Conservation (phyloP, 2,113 vertebrate genomes). For the Mus spicilegus region DNA sequence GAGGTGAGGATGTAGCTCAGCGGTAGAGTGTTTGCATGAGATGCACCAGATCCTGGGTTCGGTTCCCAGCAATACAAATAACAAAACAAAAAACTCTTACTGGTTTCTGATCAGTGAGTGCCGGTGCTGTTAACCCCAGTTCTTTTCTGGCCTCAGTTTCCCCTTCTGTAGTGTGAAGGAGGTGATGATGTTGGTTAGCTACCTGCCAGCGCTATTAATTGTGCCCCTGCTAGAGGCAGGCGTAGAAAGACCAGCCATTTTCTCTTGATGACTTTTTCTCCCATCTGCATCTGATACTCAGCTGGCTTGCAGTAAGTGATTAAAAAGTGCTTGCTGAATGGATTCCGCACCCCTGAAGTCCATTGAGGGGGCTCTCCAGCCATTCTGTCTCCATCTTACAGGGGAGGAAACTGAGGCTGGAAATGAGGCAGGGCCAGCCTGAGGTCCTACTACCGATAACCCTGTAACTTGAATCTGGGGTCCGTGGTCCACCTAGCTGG, state of each 20-base stretch:
- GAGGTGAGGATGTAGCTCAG: neutral
- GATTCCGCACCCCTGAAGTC: neutral
- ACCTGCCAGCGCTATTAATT: too few relatives aligned
- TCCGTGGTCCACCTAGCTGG: accelerated
- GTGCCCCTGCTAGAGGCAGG: too few relatives aligned
- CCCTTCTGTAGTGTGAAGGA: neutral
- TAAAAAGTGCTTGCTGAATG: accelerated
- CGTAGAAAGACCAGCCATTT: neutral
- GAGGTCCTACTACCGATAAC: too few relatives aligned
- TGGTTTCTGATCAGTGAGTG: neutral
- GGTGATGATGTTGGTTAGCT: neutral
- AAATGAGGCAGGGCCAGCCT: too few relatives aligned
- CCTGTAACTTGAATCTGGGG: accelerated
- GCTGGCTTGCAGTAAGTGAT: neutral
- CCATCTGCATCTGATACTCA: neutral
- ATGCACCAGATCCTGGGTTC: too few relatives aligned
- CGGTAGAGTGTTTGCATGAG: neutral
- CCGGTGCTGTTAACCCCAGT: neutral
- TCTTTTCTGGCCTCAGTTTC: neutral
- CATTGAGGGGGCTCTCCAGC: too few relatives aligned
- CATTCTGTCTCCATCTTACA: neutral
- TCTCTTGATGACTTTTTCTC: neutral
- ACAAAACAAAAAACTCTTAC: neutral
- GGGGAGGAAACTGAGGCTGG: neutral
- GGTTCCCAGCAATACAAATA: neutral